A percentile compares a stretch with the other conserved stretches of the same genome.
Conservation (phyloP, 1,140 invertebrate genomes). For the Pseudobourletiella spinata region DNA sequence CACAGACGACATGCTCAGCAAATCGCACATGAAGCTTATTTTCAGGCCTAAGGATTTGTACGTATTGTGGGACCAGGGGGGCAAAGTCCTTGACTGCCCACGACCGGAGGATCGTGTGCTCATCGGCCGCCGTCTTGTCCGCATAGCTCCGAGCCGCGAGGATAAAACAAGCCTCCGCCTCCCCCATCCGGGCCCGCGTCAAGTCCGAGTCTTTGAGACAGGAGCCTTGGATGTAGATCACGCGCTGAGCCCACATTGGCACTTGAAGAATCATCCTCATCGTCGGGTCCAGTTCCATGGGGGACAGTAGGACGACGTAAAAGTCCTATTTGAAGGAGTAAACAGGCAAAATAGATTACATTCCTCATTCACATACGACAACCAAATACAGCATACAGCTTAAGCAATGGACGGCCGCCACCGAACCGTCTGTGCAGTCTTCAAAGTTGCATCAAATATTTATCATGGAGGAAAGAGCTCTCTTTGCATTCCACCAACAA, state of each 20-base stretch:
- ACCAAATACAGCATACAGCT: too few relatives aligned
- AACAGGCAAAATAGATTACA: too few relatives aligned
- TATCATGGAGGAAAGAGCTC: too few relatives aligned
- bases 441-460: too few relatives aligned
- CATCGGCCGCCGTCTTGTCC: slow-evolving; percentile 87
- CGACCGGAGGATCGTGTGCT: slow-evolving; percentile 52
- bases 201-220: slow-evolving; percentile 90
- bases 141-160: slow-evolving; percentile 87
- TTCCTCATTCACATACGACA: too few relatives aligned
- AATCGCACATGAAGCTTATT: slow-evolving; percentile 98
- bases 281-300: slow-evolving; percentile 93
- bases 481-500: too few relatives aligned
- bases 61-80: slow-evolving; percentile 64
- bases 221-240: slow-evolving; percentile 95
- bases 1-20: slow-evolving; percentile 94
- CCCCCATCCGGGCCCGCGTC: slow-evolving; percentile 86
- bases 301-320: slow-evolving; percentile 90
- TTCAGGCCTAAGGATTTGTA: slow-evolving; percentile 54
- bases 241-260: slow-evolving; percentile 93
- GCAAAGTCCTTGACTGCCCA: slow-evolving; percentile 99
- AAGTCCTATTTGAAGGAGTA: too few relatives aligned
- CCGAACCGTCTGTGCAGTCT: too few relatives aligned
- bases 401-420: too few relatives aligned
- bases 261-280: slow-evolving; percentile 97
- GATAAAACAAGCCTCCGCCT: slow-evolving; percentile 93